phyloP scores from a whole-genome alignment of 2,888 invertebrate species.

The Aromia moschata region DNA sequence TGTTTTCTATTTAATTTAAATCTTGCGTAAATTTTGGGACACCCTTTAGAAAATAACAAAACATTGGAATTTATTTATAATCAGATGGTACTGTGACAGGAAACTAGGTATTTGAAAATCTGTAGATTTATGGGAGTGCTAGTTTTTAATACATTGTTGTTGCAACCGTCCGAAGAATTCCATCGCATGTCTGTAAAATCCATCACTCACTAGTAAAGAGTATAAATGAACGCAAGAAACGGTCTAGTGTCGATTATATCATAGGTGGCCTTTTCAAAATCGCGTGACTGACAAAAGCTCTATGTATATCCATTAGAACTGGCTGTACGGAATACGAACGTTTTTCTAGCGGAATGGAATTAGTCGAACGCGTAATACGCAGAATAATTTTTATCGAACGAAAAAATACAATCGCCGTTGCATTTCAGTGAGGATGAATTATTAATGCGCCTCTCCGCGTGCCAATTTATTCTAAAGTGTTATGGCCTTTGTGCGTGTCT shows the following conservation, averaged over 20 bases:
- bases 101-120: no score
- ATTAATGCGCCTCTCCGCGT: not conserved
- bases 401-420: slow-evolving; percentile 3
- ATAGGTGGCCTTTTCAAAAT: not conserved
- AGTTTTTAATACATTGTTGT: no score
- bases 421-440: slow-evolving; percentile 9
- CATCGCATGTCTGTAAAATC: no score
- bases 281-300: slow-evolving; percentile 20
- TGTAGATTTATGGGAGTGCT: no score
- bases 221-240: slow-evolving; percentile 9
- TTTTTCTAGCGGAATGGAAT: slow-evolving; percentile 14
- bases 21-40: no score
- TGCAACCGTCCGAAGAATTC: no score
- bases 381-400: slow-evolving; percentile 2
- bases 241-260: slow-evolving; percentile 14
- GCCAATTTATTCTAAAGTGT: slow-evolving; percentile 10
- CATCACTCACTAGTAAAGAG: no score
- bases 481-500: slow-evolving; percentile 19
- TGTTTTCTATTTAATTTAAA: no score
- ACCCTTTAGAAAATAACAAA: no score
- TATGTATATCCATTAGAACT: slow-evolving; percentile 1
- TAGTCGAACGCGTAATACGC: slow-evolving; percentile 12
- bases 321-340: slow-evolving; percentile 1
- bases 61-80: no score
- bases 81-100: no score